Conservation (phyloP, 1,140 invertebrate genomes). For the Glossosoma conforme region DNA sequence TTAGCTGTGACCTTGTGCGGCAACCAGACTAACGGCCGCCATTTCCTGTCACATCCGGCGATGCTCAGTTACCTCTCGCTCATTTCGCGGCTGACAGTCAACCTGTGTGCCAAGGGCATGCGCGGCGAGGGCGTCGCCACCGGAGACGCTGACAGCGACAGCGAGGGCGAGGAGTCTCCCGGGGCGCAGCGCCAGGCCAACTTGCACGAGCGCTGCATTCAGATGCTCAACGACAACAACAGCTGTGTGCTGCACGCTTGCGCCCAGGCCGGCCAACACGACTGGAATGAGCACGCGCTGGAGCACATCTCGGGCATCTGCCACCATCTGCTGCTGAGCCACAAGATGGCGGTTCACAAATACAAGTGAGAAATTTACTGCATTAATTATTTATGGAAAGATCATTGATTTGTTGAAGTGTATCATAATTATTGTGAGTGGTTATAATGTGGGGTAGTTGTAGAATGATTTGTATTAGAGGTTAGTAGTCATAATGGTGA, state of each 20-base stretch:
- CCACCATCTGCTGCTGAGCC: conserved; percentile 70
- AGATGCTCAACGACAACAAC: conserved; percentile 61
- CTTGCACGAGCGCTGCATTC: conserved; percentile 41
- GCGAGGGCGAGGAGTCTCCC: conserved; percentile 43
- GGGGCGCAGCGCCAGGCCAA: conserved; percentile 40
- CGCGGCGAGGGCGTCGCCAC: conserved; percentile 40
- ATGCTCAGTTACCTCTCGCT: conserved; percentile 39
- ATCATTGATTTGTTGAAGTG: too few relatives aligned
- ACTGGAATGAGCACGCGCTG: conserved; percentile 53
- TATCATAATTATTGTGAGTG: too few relatives aligned
- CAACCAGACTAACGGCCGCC: conserved; percentile 4
- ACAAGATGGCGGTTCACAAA: conserved; percentile 71
- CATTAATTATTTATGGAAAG: background rate
- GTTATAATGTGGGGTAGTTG: too few relatives aligned
- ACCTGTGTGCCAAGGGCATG: conserved; percentile 46
- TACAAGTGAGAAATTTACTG: conserved; percentile 49
- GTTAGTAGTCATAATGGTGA: too few relatives aligned
- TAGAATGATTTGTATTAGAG: too few relatives aligned
- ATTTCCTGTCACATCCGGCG: conserved; percentile 18
- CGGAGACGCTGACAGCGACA: conserved; percentile 50
- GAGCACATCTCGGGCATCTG: conserved; percentile 69
- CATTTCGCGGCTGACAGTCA: conserved; percentile 43
- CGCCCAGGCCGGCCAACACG: conserved; percentile 54
- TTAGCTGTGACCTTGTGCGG: conserved; percentile 12
- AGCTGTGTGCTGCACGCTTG: conserved; percentile 56